Evolutionary conservation across 2,797 vertebrate species (phyloP).

Genomic region (Miichthys miiuy): DNA sequence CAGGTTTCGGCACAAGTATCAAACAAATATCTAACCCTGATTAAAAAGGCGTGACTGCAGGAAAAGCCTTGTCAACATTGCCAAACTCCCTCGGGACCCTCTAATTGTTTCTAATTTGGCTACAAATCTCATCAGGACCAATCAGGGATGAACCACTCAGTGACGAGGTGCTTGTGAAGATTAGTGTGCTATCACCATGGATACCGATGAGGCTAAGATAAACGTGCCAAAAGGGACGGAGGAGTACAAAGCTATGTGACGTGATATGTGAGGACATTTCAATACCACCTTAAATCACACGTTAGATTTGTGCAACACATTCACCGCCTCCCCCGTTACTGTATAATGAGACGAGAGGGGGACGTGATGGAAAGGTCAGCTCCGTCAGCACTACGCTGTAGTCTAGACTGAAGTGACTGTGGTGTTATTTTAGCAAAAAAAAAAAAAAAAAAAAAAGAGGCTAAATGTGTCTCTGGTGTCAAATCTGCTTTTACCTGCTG

Average conservation of each 20-base stretch:
- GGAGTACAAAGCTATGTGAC: neutral
- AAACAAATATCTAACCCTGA: neutral
- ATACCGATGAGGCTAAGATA: conserved; percentile 32
- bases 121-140: conserved; percentile 18
- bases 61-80: neutral
- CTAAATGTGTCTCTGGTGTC: neutral
- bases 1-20: neutral
- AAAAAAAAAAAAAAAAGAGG: neutral
- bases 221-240: neutral
- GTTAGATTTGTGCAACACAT: conserved; percentile 9
- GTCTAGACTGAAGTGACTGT: conserved; percentile 2
- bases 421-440: conserved; percentile 1
- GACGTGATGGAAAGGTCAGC: conserved; percentile 29
- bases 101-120: conserved; percentile 23
- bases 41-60: neutral
- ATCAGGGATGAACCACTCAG: conserved; percentile 1
- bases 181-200: conserved; percentile 37
- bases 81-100: neutral
- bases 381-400: neutral
- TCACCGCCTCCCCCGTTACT: neutral
- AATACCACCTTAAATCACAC: conserved; percentile 11
- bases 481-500: conserved; percentile 26
- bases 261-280: conserved; percentile 6
- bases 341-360: neutral
- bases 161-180: neutral